Percentiles rank a stretch among this genome's conserved stretches.
Conservation (phyloP, 2,888 invertebrate species). For the Latrodectus hesperus region DNA sequence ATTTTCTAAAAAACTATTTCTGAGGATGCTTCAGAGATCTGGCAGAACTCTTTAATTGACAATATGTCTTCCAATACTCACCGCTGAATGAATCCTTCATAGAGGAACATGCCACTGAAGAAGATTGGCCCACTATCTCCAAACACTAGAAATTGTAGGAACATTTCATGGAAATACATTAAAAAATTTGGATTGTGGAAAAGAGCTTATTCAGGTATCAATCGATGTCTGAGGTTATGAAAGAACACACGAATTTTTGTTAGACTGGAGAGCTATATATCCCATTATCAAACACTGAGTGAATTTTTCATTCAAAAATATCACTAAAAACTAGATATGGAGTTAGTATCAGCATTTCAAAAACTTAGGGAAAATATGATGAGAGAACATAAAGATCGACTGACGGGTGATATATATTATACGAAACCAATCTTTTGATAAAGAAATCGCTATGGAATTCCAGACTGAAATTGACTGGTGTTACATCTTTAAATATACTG, state of each 20-base stretch:
- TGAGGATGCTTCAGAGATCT: not conserved
- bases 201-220: not conserved
- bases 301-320: conserved; percentile 6
- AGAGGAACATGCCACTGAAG: conserved; percentile 9
- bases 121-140: not conserved
- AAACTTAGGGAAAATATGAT: conserved; percentile 9
- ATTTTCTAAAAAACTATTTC: not conserved
- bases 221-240: not conserved
- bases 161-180: not conserved
- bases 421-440: not conserved
- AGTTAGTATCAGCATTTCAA: not conserved
- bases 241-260: conserved; percentile 2
- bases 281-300: conserved; percentile 3
- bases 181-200: not conserved
- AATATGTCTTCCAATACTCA: not conserved
- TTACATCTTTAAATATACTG: not conserved
- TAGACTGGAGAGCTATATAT: conserved; percentile 2
- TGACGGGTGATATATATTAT: not conserved
- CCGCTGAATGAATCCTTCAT: not conserved
- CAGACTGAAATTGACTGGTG: not conserved
- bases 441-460: not conserved
- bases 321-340: not conserved
- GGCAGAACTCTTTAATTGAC: not conserved
- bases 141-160: not conserved
- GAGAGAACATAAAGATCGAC: not conserved